These are phyloP conservation scores for Agrochola macilenta DNA, from an alignment of 2,888 invertebrate species.

Conservation along the genomic window DNA sequence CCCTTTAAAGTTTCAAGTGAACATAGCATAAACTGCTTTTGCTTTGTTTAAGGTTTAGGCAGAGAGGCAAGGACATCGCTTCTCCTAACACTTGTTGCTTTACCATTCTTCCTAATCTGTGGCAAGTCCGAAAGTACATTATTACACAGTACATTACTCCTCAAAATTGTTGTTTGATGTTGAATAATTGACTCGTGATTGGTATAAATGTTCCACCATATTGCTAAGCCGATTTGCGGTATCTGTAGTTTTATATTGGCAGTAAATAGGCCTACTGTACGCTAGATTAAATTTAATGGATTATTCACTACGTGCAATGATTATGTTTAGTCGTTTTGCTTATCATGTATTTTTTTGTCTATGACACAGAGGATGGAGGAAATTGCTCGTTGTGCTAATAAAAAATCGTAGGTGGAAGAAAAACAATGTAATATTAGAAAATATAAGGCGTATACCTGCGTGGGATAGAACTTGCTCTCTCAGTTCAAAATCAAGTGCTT, in stretches of 20 bases:
- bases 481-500: not conserved
- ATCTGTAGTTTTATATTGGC: conserved; percentile 38
- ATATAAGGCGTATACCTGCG: not conserved
- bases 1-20: not conserved
- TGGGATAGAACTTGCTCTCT: not conserved
- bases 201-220: conserved; percentile 59
- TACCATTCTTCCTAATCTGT: conserved; percentile 36
- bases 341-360: not conserved
- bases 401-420: not conserved
- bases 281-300: conserved; percentile 19
- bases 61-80: not conserved
- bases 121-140: conserved; percentile 61
- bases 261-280: conserved; percentile 15
- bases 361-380: not conserved
- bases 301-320: conserved; percentile 1
- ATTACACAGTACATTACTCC: conserved; percentile 75
- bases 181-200: conserved; percentile 69
- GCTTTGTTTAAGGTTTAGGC: not conserved
- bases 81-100: not conserved
- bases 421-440: not conserved
- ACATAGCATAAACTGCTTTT: not conserved
- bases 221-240: conserved; percentile 47
- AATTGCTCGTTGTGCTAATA: not conserved
- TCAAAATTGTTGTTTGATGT: conserved; percentile 75
- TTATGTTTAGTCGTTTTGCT: conserved; percentile 1